Evolutionary conservation across 2,797 vertebrate genomes (phyloP), one percentile per base, ranked within the genome.

Genomic region (Myotis findleyi): DNA sequence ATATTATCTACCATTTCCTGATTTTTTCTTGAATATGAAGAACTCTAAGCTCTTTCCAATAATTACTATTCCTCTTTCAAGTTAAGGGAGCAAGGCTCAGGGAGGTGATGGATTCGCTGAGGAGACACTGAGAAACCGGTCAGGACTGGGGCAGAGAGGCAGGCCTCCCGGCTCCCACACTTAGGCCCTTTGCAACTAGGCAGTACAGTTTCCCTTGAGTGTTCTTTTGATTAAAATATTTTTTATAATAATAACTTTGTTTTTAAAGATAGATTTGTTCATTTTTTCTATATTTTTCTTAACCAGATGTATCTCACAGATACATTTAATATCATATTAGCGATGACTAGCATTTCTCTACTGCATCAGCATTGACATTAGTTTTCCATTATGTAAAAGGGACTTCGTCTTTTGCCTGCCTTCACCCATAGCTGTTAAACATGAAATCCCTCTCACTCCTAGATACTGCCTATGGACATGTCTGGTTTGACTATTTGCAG

Each of bases 401-500:
- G 57, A 87, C 49, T 36, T 75, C 6, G 25, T 83, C 12, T 11
- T 90, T 93, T 92, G n/a, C 13, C 30, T 47, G 18, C 2, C 41
- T 83, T 93, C 23, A 41, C 12, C 6, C 2, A 5, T 20, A 44
- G 27, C 25, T 89, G 30, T 93, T 30, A 77, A 72, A 62, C 5
- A 87, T 9, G 57, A 95, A 92, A 89, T 18, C 36, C 53, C 20
- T 80, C 53, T 53, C 75, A 55, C 7, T 59, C 66, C 25, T 73
- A 53, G 92, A 82, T 69, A 10, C 17, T 94, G 16, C 51, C 84
- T 82, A 10, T 82, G 12, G 1, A 83, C 21, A 76, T 77, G 18
- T 23, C 21, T 77, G 91, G 17, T 75, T 86, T 93, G 25, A 81
- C 25, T 82, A 41, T 86, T 93, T 97, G 93, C 51, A 91, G 89